These are phyloP conservation scores for Drosophila silvestris DNA, from an alignment of 2,888 invertebrate genomes.

Conservation along the genomic window DNA sequence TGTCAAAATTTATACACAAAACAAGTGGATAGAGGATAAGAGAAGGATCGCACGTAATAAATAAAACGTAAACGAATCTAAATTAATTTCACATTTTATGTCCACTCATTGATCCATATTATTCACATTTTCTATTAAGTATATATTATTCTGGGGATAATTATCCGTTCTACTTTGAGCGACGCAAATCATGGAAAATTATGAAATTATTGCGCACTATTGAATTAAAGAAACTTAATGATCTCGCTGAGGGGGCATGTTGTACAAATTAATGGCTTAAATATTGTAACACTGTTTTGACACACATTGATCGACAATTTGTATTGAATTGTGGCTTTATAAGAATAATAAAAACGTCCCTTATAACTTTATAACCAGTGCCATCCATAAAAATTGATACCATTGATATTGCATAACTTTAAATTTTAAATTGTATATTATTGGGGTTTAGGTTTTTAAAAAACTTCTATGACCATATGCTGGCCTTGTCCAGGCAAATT, in stretches of 20 bases:
- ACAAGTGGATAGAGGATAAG: constrained; percentile 2
- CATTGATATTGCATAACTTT: no score
- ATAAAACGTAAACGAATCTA: neutral
- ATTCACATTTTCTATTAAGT: constrained; percentile 24
- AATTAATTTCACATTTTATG: neutral
- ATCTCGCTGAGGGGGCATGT: constrained; percentile 5
- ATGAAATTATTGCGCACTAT: constrained; percentile 33
- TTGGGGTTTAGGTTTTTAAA: no score
- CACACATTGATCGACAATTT: neutral
- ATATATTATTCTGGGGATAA: constrained; percentile 38
- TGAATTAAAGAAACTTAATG: constrained; percentile 27
- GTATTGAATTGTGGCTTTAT: neutral
- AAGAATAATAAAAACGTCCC: neutral
- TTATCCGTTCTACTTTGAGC: constrained; percentile 56
- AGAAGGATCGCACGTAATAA: neutral
- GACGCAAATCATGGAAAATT: constrained; percentile 49
- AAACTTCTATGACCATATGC: no score
- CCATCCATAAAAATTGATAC: no score
- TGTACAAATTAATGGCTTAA: constrained; percentile 5
- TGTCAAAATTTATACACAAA: constrained; percentile 11
- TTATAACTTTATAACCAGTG: no score
- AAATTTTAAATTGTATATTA: no score
- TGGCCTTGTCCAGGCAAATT: no score
- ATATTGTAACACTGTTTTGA: constrained; percentile 7
- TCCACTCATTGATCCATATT: constrained; percentile 15